These are phyloP conservation scores for Lithophane leautieri DNA, from an alignment of 2,888 invertebrate species.

Conservation along the genomic window DNA sequence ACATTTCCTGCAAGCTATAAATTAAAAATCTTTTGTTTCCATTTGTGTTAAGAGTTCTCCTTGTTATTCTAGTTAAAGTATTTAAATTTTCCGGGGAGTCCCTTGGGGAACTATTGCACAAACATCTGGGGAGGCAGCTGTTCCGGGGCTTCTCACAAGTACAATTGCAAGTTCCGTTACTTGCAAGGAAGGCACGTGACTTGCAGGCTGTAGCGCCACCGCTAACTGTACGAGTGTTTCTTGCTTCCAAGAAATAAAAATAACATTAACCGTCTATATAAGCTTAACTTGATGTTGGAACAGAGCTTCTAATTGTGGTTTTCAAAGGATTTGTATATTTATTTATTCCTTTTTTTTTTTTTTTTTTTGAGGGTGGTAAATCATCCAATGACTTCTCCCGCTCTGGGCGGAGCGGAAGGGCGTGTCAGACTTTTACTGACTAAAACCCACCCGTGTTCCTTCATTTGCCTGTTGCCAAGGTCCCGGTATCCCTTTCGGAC, in stretches of 20 bases:
- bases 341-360: conserved; percentile 32
- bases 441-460: no score
- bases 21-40: conserved; percentile 53
- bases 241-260: conserved; percentile 40
- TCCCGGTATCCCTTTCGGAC: no score
- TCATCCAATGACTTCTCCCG: no score
- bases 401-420: no score
- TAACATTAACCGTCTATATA: conserved; percentile 36
- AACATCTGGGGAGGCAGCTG: conserved; percentile 52
- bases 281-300: conserved; percentile 29
- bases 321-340: conserved; percentile 14
- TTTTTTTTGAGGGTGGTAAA: no score
- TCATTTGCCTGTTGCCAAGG: no score
- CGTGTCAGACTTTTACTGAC: no score
- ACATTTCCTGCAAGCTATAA: conserved; percentile 47
- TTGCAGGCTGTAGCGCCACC: conserved; percentile 23
- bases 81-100: conserved; percentile 53
- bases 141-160: conserved; percentile 29
- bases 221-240: conserved; percentile 33
- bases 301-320: conserved; percentile 4
- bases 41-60: conserved; percentile 47
- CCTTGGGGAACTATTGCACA: conserved; percentile 47
- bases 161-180: conserved; percentile 52
- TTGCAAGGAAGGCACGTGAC: conserved; percentile 55
- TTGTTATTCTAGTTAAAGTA: conserved; percentile 48